Percentiles rank a stretch among this genome's conserved stretches.
phyloP scores from a whole-genome alignment of 2,113 vertebrate species.

The Collichthys lucidus region DNA sequence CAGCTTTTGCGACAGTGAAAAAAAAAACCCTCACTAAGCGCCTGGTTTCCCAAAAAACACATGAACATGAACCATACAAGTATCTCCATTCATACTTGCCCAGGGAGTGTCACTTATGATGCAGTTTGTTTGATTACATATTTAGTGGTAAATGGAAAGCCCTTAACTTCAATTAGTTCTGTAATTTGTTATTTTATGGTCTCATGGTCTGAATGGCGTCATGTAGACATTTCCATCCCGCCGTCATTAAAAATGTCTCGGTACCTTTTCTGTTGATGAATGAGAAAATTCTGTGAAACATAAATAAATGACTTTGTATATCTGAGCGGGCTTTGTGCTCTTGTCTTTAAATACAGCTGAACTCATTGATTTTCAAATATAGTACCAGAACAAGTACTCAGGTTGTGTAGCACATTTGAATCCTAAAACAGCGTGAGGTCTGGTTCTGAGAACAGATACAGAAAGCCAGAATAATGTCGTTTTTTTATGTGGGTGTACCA shows the following conservation, averaged over 20 bases:
- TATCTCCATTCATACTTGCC: constrained; percentile 24
- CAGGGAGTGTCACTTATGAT: constrained; percentile 1
- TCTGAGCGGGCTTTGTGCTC: background rate
- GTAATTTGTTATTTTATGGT: background rate
- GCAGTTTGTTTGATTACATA: constrained; percentile 22
- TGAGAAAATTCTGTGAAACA: constrained; percentile 11
- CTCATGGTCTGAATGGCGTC: background rate
- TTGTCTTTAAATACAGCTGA: constrained; percentile 13
- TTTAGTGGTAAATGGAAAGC: constrained; percentile 21
- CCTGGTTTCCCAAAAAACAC: constrained; percentile 24
- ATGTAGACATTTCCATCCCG: background rate
- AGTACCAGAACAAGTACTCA: constrained; percentile 34
- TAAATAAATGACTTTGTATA: constrained; percentile 14
- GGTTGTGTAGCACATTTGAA: background rate
- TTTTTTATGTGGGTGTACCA: background rate
- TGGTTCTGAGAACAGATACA: constrained; percentile 29
- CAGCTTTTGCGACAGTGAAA: constrained; percentile 49
- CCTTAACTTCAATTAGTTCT: constrained; percentile 11
- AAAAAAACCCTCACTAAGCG: constrained; percentile 42
- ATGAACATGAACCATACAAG: constrained; percentile 5
- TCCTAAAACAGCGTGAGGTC: background rate
- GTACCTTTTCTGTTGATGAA: constrained; percentile 38
- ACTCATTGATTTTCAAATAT: constrained; percentile 13
- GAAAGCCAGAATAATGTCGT: background rate
- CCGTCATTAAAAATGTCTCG: constrained; percentile 1